Evolutionary conservation across 2,888 invertebrate genomes (phyloP).

Genomic region (Agriopis aurantiaria): DNA sequence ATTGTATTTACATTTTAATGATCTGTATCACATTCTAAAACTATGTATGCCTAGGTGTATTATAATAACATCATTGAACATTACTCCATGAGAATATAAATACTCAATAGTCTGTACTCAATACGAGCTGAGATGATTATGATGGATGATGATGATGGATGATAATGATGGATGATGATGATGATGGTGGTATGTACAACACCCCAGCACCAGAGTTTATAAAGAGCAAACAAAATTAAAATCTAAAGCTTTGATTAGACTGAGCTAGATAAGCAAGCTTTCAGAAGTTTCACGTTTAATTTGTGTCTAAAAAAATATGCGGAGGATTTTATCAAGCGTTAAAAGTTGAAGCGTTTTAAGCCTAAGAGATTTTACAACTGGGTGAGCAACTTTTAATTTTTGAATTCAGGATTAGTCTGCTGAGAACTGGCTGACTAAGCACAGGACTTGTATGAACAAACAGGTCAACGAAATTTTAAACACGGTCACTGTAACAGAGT

Average conservation of each 20-base stretch:
- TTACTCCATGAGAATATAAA: too few relatives aligned
- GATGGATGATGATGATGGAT: not conserved
- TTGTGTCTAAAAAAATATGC: slow-evolving; percentile 25
- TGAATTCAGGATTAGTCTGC: not conserved
- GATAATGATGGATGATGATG: too few relatives aligned
- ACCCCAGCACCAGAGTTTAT: not conserved
- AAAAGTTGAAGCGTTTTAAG: slow-evolving; percentile 21
- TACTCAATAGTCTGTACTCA: too few relatives aligned
- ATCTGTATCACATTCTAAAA: too few relatives aligned
- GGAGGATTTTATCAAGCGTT: slow-evolving; percentile 10
- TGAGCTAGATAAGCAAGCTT: slow-evolving; percentile 7
- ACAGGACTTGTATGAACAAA: not conserved
- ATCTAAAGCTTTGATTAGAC: slow-evolving; percentile 14
- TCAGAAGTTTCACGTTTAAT: slow-evolving; percentile 19
- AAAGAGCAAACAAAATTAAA: slow-evolving; percentile 2
- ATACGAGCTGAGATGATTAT: too few relatives aligned
- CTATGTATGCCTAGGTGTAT: too few relatives aligned
- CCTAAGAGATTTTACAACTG: slow-evolving; percentile 18
- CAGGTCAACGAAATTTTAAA: too few relatives aligned
- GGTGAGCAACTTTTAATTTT: slow-evolving; percentile 13
- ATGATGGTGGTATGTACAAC: too few relatives aligned
- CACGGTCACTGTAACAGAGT: too few relatives aligned
- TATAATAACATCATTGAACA: too few relatives aligned
- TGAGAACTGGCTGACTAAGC: not conserved
- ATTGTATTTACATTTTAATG: too few relatives aligned